Percentiles rank a stretch among this genome's conserved stretches.
These are phyloP conservation scores for Bugulina stolonifera DNA, from an alignment of 2,888 invertebrate species.

Conservation along the genomic window DNA sequence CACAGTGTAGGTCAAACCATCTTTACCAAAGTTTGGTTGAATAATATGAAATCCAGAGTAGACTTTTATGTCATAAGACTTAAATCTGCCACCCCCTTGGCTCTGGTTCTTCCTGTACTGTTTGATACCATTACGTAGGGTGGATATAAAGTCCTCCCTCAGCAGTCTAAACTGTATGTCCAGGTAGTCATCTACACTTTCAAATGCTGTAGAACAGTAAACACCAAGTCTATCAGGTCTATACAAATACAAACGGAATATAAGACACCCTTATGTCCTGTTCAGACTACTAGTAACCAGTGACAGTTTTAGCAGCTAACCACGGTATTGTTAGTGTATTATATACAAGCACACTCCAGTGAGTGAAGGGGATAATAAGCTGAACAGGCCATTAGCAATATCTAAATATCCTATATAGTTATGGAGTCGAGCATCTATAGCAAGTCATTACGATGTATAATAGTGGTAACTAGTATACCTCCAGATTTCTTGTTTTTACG, in stretches of 20 bases:
- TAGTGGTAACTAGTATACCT: too few relatives aligned
- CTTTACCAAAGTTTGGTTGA: slow-evolving; percentile 34
- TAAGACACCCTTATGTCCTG: too few relatives aligned
- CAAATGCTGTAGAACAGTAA: slow-evolving; percentile 20
- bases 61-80: slow-evolving; percentile 33
- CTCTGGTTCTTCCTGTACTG: background rate
- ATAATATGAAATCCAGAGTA: slow-evolving; percentile 42
- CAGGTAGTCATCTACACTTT: slow-evolving; percentile 64
- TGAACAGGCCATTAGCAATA: too few relatives aligned
- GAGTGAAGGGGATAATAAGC: too few relatives aligned
- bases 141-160: slow-evolving; percentile 72
- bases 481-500: background rate
- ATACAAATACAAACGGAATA: too few relatives aligned
- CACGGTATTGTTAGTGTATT: too few relatives aligned
- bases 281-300: too few relatives aligned
- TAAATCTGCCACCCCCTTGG: background rate
- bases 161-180: slow-evolving; percentile 70
- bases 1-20: slow-evolving; percentile 35
- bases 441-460: too few relatives aligned
- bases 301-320: background rate
- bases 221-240: too few relatives aligned
- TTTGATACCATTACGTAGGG: slow-evolving; percentile 64
- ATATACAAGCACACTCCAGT: too few relatives aligned
- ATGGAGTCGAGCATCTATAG: too few relatives aligned
- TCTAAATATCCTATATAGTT: too few relatives aligned